phyloP scores from a whole-genome alignment of 2,888 invertebrate genomes.

The Cryptocephalus moraei region DNA sequence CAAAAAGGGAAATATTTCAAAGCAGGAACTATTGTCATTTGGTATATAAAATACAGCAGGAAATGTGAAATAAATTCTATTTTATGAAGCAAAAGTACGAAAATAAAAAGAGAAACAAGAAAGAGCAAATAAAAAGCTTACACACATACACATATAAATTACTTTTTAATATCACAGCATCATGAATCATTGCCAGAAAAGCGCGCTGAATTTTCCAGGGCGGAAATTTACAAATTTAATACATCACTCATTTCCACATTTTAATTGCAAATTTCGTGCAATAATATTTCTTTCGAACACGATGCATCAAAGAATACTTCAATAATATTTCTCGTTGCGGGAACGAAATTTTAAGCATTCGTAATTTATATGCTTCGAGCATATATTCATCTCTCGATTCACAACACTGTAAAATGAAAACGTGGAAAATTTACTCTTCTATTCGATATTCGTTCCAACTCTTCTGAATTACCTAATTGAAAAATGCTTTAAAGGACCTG shows the following conservation, averaged over 20 bases:
- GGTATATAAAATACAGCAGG: conserved; percentile 20
- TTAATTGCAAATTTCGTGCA: conserved; percentile 25
- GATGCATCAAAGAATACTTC: too few species aligned
- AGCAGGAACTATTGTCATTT: conserved; percentile 24
- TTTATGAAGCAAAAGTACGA: conserved; percentile 29
- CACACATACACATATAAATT: conserved; percentile 37
- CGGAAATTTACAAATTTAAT: conserved; percentile 36
- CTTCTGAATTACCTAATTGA: too few species aligned
- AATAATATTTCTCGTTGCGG: too few species aligned
- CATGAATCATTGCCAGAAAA: conserved; percentile 36
- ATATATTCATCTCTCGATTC: too few species aligned
- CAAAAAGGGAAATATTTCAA: conserved; percentile 23
- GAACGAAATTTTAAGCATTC: too few species aligned
- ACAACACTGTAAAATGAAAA: too few species aligned
- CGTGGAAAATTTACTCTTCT: too few species aligned
- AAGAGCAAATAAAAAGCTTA: conserved; percentile 28
- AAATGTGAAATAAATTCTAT: conserved; percentile 29
- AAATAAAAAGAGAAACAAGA: conserved; percentile 27
- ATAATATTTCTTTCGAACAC: conserved; percentile 11
- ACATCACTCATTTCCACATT: conserved; percentile 30
- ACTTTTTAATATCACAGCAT: conserved; percentile 38
- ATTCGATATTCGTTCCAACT: too few species aligned
- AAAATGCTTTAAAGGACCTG: too few species aligned
- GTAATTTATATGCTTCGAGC: too few species aligned
- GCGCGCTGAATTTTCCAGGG: conserved; percentile 30